These are phyloP conservation scores for Delia radicum DNA, from an alignment of 1,140 invertebrate genomes.

Conservation along the genomic window DNA sequence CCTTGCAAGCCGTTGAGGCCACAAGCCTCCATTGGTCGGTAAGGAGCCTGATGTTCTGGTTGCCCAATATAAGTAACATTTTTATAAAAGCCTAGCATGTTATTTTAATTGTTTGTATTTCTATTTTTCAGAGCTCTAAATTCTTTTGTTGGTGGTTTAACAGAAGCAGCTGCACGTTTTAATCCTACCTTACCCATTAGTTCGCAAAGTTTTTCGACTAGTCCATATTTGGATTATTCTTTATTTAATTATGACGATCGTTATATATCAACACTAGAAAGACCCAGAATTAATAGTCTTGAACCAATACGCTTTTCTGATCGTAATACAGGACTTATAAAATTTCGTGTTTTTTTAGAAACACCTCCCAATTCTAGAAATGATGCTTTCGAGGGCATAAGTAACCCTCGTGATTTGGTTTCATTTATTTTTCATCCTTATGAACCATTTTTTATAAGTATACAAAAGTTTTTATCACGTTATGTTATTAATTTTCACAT, in stretches of 20 bases:
- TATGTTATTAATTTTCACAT: slow-evolving; percentile 97
- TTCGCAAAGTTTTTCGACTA: slow-evolving; percentile 90
- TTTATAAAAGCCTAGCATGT: too few species aligned
- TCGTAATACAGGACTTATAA: slow-evolving; percentile 61
- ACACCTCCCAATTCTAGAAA: not conserved
- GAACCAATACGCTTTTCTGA: slow-evolving; percentile 78
- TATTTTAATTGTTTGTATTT: not conserved
- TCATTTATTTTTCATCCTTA: slow-evolving; percentile 97
- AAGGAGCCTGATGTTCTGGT: too few species aligned
- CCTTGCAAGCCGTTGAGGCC: too few species aligned
- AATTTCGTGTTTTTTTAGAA: slow-evolving; percentile 42
- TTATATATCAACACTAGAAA: slow-evolving; percentile 92
- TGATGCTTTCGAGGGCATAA: not conserved
- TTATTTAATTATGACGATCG: slow-evolving; percentile 96
- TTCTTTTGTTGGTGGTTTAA: slow-evolving; percentile 79
- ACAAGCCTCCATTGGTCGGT: slow-evolving; percentile 23
- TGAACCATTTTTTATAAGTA: slow-evolving; percentile 94
- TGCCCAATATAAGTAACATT: too few species aligned
- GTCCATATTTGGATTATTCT: slow-evolving; percentile 89
- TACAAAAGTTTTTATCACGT: slow-evolving; percentile 92
- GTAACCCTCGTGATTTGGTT: slow-evolving; percentile 74
- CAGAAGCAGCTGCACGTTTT: slow-evolving; percentile 86
- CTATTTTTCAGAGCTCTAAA: slow-evolving; percentile 67
- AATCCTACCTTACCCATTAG: slow-evolving; percentile 92
- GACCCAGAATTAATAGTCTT: slow-evolving; percentile 80